phyloP scores from a whole-genome alignment of 2,888 invertebrate genomes.

The Euphydryas editha region DNA sequence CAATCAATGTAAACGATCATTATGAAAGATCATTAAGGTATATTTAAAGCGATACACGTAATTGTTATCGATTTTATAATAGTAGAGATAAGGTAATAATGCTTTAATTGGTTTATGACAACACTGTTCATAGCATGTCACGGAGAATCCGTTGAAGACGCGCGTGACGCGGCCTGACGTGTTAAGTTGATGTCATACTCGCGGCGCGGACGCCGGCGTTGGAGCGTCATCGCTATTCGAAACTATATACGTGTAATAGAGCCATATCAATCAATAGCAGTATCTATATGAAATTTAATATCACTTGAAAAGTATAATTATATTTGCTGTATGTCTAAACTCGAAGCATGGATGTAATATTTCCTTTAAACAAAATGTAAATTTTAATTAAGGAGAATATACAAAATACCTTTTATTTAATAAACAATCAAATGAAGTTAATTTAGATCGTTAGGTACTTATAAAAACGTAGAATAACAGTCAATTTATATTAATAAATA shows the following conservation, averaged over 20 bases:
- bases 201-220: conserved; percentile 50
- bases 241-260: conserved; percentile 18
- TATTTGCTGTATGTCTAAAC: no score
- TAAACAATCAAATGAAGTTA: no score
- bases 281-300: no score
- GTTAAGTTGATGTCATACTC: conserved; percentile 73
- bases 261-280: neutral
- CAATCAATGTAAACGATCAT: conserved; percentile 33
- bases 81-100: conserved; percentile 58
- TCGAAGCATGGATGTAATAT: no score
- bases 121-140: conserved; percentile 61
- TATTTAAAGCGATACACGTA: conserved; percentile 7
- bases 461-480: neutral
- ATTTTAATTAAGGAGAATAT: no score
- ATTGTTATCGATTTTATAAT: conserved; percentile 49
- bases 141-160: conserved; percentile 58
- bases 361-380: no score
- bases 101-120: conserved; percentile 64
- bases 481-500: neutral
- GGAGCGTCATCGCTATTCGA: conserved; percentile 43
- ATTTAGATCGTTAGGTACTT: no score
- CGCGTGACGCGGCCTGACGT: conserved; percentile 74
- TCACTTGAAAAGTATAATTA: neutral
- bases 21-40: conserved; percentile 27
- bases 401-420: no score